phyloP scores from a whole-genome alignment of 2,888 invertebrate species.

The Folsomia manolachei region DNA sequence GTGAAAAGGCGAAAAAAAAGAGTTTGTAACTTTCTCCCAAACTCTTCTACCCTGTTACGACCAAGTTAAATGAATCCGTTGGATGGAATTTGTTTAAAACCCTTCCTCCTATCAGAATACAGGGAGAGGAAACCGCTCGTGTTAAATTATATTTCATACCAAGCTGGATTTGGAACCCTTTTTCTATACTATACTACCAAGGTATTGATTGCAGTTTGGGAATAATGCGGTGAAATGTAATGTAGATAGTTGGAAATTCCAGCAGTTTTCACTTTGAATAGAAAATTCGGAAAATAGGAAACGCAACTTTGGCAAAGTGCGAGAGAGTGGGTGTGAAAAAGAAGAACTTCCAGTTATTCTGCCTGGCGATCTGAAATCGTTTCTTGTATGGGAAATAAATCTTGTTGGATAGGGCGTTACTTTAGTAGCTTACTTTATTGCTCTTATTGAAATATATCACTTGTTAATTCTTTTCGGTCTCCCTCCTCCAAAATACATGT shows the following conservation, averaged over 20 bases:
- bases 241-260: not conserved
- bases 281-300: not conserved
- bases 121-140: not conserved
- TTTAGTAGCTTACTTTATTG: slow-evolving; percentile 40
- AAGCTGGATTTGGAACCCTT: not conserved
- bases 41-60: not conserved
- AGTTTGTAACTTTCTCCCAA: not conserved
- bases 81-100: not conserved
- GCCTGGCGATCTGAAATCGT: not conserved
- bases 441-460: slow-evolving; percentile 51
- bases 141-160: not conserved
- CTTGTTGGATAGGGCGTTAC: slow-evolving; percentile 14
- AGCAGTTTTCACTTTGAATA: not conserved
- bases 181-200: too few relatives aligned
- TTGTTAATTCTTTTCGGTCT: slow-evolving; percentile 48
- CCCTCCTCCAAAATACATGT: too few relatives aligned
- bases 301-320: not conserved
- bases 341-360: too few relatives aligned
- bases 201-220: not conserved
- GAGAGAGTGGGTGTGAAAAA: not conserved
- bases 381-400: slow-evolving; percentile 25
- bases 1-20: too few relatives aligned
- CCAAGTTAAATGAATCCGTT: not conserved
- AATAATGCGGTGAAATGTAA: not conserved
- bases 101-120: too few relatives aligned